Evolutionary conservation across 30 jellyfish, hydroid and myxozoan genomes (phyloP).

Genomic region (Chrysaora quinquecirrha): DNA sequence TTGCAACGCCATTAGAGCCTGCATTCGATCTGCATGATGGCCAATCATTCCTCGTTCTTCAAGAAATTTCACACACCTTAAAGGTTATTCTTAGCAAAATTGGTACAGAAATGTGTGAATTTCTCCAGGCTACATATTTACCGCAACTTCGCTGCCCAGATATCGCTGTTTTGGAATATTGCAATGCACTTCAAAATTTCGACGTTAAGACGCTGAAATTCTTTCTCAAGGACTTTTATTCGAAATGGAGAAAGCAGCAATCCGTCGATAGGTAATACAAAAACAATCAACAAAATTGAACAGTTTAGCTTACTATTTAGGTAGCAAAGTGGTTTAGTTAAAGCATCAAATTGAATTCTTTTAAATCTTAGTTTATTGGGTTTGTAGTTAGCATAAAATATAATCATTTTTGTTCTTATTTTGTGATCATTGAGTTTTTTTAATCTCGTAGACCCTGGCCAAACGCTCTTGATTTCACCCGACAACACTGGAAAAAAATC

Average conservation of each 20-base stretch:
- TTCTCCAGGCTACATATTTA: constrained; percentile 68
- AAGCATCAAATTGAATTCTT: too few relatives aligned
- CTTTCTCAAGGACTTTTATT: constrained; percentile 42
- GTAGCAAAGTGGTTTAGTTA: too few relatives aligned
- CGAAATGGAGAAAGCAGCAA: constrained; percentile 5
- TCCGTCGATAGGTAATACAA: not conserved
- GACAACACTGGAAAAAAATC: too few relatives aligned
- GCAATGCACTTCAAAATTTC: constrained; percentile 75
- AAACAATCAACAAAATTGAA: too few relatives aligned
- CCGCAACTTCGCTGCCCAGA: constrained; percentile 85
- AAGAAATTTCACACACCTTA: constrained; percentile 61
- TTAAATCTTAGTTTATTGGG: too few relatives aligned
- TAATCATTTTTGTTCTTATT: too few relatives aligned
- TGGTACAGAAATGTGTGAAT: constrained; percentile 73
- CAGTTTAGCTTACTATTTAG: too few relatives aligned
- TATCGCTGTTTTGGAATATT: constrained; percentile 70
- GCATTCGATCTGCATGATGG: constrained; percentile 89
- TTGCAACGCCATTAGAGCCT: constrained; percentile 83
- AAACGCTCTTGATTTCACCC: too few relatives aligned
- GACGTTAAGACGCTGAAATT: constrained; percentile 70
- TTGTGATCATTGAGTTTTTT: too few relatives aligned
- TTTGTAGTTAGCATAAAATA: too few relatives aligned
- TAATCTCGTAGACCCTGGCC: too few relatives aligned
- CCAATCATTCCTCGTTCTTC: constrained; percentile 78
- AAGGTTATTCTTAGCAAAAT: constrained; percentile 20